Percentiles rank a stretch among this genome's conserved stretches.
Evolutionary conservation across 2,888 invertebrate species (phyloP).

Genomic region (Cotesia congregata): DNA sequence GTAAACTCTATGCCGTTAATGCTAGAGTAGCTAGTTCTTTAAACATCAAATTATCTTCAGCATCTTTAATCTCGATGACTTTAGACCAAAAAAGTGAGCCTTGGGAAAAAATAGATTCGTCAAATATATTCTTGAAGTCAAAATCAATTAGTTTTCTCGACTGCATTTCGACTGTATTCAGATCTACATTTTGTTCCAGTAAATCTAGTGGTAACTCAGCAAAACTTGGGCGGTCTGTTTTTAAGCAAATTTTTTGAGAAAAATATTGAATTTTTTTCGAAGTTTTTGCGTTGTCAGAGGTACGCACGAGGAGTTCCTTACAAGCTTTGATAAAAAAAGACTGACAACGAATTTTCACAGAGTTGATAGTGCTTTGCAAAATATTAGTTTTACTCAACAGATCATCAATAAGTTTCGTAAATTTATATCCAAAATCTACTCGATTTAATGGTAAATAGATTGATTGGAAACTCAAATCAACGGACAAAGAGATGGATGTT

Average conservation of each 20-base stretch:
- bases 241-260: too few relatives aligned
- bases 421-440: conserved; percentile 8
- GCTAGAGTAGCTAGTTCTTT: conserved; percentile 27
- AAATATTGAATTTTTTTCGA: too few relatives aligned
- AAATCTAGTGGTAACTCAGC: not conserved
- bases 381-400: too few relatives aligned
- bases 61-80: not conserved
- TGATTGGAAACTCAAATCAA: conserved; percentile 2
- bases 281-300: too few relatives aligned
- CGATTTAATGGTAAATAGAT: not conserved
- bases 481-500: not conserved
- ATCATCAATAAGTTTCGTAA: not conserved
- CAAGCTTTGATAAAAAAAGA: too few relatives aligned
- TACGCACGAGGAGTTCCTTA: too few relatives aligned
- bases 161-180: not conserved
- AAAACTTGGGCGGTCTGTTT: not conserved
- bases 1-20: conserved; percentile 23
- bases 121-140: too few relatives aligned
- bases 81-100: not conserved
- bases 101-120: too few relatives aligned
- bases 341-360: too few relatives aligned
- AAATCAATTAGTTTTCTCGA: not conserved
- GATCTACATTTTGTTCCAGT: not conserved
- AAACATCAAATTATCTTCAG: not conserved
- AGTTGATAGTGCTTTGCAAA: too few relatives aligned